Evolutionary conservation across 1,140 invertebrate genomes (phyloP).

Genomic region (Eciton burchellii): DNA sequence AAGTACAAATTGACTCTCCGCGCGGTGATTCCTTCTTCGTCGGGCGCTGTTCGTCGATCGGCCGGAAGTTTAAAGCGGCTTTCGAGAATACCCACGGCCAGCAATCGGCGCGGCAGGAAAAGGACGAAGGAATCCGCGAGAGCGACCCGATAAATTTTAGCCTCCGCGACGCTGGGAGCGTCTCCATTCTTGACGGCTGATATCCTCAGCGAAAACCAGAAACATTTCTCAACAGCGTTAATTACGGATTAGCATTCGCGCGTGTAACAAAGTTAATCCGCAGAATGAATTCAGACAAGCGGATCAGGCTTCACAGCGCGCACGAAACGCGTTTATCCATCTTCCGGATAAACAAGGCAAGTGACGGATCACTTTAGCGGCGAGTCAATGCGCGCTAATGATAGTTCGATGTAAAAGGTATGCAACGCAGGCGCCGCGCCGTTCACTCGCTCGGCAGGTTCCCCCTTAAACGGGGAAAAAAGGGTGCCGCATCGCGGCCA

Average conservation of each 20-base stretch:
- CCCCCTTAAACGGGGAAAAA: conserved; percentile 37
- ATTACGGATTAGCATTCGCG: no score
- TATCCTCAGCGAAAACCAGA: no score
- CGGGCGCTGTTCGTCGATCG: conserved; percentile 20
- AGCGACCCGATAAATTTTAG: conserved; percentile 36
- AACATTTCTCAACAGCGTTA: no score
- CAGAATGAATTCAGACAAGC: no score
- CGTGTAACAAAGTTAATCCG: no score
- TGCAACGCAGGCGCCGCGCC: background rate
- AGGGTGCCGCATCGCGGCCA: background rate
- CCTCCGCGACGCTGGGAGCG: background rate
- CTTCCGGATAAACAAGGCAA: background rate
- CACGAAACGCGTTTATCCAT: background rate
- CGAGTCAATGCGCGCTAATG: conserved; percentile 12
- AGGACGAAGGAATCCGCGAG: no score
- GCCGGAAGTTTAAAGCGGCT: conserved; percentile 47
- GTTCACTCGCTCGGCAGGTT: conserved; percentile 18
- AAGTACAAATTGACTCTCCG: conserved; percentile 59
- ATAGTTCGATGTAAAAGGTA: conserved; percentile 23
- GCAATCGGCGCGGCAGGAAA: conserved; percentile 27
- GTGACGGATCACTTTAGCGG: conserved; percentile 8
- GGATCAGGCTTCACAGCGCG: background rate
- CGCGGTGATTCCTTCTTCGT: conserved; percentile 21
- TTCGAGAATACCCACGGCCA: conserved; percentile 25
- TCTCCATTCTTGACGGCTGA: background rate